Evolutionary conservation across 2,797 vertebrate species (phyloP).

Genomic region (Nyctalus aviator): DNA sequence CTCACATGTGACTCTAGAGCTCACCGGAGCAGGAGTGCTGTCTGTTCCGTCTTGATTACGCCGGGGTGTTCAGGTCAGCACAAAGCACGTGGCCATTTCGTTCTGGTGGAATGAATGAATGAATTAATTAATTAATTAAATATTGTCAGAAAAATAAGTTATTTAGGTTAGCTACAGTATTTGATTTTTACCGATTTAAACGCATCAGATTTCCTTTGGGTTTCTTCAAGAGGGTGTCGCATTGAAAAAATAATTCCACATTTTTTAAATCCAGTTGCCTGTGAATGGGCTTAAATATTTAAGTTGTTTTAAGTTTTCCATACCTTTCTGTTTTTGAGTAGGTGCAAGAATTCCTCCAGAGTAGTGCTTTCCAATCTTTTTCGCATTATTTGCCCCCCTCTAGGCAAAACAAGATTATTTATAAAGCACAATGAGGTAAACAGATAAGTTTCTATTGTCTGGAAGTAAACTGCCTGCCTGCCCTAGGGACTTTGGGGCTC

Average conservation of each 20-base stretch:
- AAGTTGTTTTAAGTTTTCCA: background rate
- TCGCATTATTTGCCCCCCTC: background rate
- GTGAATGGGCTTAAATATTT: background rate
- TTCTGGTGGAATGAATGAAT: background rate
- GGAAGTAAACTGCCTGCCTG: background rate
- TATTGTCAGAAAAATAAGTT: background rate
- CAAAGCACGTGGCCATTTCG: background rate
- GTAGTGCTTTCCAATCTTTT: background rate
- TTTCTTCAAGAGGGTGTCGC: slow-evolving; percentile 11
- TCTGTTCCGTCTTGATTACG: background rate
- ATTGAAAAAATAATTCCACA: background rate
- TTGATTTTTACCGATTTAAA: background rate
- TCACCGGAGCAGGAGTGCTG: background rate
- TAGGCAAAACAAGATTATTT: background rate
- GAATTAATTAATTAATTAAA: slow-evolving; percentile 26
- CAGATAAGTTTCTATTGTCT: slow-evolving; percentile 4
- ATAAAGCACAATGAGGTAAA: background rate
- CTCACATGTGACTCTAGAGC: background rate
- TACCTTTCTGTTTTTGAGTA: background rate
- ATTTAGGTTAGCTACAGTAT: background rate
- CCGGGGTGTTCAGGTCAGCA: background rate
- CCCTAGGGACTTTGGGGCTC: background rate
- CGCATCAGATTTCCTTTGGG: background rate
- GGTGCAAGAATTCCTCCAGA: background rate
- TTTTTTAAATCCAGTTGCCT: background rate